Evolutionary conservation across 1,140 invertebrate genomes (phyloP), one percentile per base, ranked within the genome.

Genomic region (Caenorhabditis briggsae): DNA sequence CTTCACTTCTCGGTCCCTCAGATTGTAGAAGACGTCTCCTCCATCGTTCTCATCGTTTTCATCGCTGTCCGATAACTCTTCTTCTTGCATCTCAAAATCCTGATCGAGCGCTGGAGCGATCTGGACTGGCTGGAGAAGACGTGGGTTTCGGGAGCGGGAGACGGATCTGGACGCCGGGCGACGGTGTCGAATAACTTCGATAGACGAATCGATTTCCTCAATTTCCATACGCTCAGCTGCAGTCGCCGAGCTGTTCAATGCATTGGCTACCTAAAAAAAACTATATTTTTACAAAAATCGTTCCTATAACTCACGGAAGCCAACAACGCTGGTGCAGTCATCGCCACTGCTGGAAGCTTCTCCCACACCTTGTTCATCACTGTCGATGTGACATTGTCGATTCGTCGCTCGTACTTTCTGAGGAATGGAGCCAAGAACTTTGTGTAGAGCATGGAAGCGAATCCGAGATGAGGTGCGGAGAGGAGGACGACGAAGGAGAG

Each of bases 361-460:
- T 78, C 33, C 70, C 43, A 50, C 46, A 50, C 6, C n/a, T 53
- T n/a, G 0, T 53, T 14, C 43, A 48, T n/a, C 46, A 50, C 7
- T 12, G 25, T 23, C n/a, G 6, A 7, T 6, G 46, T 25, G 20
- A 78, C 53, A 11, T 11, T 23, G 33, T 78, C 70, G 11, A 78
- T 78, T 23, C 46, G 43, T 20, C 70, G 16, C 70, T 78, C 70
- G 20, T 78, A 53, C 53, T 78, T 78, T n/a, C 70, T n/a, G 9
- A 78, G 46, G n/a, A 78, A 78, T n/a, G 70, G 70, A 7, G 70
- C 70, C 43, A 78, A 25, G 20, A 78, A 78, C 20, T 78, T 78
- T n/a, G 43, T 50, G 70, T 78, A 78, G 20, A 78, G 43, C 12
- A 50, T n/a, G 7, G 70, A 53, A 12, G 70, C 70, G 46, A 78